Conservation (phyloP, 1,140 invertebrate genomes). For the Drosophila elegans region DNA sequence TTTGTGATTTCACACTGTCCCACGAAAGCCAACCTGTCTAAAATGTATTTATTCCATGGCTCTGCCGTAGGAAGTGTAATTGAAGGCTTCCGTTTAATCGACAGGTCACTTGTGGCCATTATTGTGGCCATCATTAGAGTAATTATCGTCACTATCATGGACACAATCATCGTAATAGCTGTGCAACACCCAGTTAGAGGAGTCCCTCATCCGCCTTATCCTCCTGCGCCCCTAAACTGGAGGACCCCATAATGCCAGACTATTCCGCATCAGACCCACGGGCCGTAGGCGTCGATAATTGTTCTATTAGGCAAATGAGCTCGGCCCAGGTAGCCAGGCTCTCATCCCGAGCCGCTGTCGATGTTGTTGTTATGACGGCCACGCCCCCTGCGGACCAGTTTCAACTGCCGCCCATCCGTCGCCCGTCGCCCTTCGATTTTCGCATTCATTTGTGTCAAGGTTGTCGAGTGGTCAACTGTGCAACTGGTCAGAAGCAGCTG, state of each 20-base stretch:
- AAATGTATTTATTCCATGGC: neutral
- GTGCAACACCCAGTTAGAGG: constrained; percentile 21
- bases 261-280: neutral
- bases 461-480: constrained; percentile 40
- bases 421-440: constrained; percentile 29
- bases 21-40: neutral
- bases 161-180: constrained; percentile 32
- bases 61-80: neutral
- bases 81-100: constrained; percentile 11
- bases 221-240: neutral
- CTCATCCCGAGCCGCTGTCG: constrained; percentile 6
- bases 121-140: constrained; percentile 21
- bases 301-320: constrained; percentile 79
- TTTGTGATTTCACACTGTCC: neutral
- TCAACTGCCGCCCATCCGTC: constrained; percentile 1
- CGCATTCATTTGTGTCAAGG: constrained; percentile 55
- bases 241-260: neutral
- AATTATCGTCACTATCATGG: constrained; percentile 42
- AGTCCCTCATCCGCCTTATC: neutral
- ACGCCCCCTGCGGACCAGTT: constrained; percentile 12
- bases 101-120: constrained; percentile 14
- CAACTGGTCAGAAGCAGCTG: constrained; percentile 21
- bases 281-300: constrained; percentile 69
- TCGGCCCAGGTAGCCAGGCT: constrained; percentile 28
- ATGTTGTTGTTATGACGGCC: constrained; percentile 11